Evolutionary conservation across 2,797 vertebrate species (phyloP).

Genomic region (Eospalax fontanierii): DNA sequence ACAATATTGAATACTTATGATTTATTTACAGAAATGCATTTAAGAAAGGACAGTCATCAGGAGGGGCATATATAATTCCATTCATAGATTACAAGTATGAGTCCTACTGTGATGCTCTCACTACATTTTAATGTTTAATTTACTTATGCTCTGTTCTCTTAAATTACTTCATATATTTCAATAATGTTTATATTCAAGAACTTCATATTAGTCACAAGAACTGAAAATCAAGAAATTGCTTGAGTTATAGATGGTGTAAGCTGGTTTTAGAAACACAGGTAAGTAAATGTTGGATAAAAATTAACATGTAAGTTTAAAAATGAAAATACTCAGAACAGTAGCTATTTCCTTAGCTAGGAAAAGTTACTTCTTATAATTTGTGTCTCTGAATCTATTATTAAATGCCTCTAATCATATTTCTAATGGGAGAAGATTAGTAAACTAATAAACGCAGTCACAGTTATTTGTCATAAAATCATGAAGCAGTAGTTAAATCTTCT

Average conservation of each 20-base stretch:
- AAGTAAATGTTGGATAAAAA: neutral
- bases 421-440: conserved; percentile 32
- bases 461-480: conserved; percentile 42
- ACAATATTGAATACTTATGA: neutral
- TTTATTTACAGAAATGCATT: neutral
- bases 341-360: neutral
- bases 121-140: conserved; percentile 20
- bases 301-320: neutral
- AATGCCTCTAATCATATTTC: neutral
- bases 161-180: neutral
- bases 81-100: neutral
- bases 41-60: neutral
- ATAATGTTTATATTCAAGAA: neutral
- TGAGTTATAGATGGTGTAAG: neutral
- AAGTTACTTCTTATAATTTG: neutral
- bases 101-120: neutral
- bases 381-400: conserved; percentile 14
- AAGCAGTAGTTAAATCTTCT: conserved; percentile 18
- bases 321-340: neutral
- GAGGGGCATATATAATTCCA: neutral
- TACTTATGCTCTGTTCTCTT: neutral
- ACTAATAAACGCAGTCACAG: neutral
- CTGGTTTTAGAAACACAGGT: neutral
- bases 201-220: neutral
- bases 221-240: neutral